Percentiles rank a stretch among this genome's conserved stretches.
These are phyloP conservation scores for Cynoglossus semilaevis DNA, from an alignment of 2,113 vertebrate species.

Conservation along the genomic window DNA sequence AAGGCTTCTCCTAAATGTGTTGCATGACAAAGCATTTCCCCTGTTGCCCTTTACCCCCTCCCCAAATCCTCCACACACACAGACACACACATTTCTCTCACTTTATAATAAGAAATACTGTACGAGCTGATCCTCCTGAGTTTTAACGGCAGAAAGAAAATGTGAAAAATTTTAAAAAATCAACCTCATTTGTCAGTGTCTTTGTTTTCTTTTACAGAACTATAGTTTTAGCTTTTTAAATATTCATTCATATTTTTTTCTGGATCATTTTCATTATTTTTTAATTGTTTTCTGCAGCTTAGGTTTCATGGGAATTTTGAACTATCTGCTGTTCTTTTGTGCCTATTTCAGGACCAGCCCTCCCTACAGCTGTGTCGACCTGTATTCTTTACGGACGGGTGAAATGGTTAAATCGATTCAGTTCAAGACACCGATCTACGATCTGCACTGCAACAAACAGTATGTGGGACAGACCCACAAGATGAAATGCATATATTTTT, in stretches of 20 bases:
- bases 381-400: slow-evolving; percentile 91
- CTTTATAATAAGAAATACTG: slow-evolving; percentile 34
- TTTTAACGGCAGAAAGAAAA: not conserved
- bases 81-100: slow-evolving; percentile 24
- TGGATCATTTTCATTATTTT: too few species aligned
- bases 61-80: too few species aligned
- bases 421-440: slow-evolving; percentile 98
- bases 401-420: slow-evolving; percentile 99
- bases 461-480: slow-evolving; percentile 49
- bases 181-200: too few species aligned
- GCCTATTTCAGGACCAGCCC: slow-evolving; percentile 88
- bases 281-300: too few species aligned
- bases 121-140: slow-evolving; percentile 6
- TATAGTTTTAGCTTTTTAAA: too few species aligned
- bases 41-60: slow-evolving; percentile 24
- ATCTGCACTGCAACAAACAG: slow-evolving; percentile 95
- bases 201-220: too few species aligned
- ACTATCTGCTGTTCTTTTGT: too few species aligned
- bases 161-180: too few species aligned
- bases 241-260: too few species aligned
- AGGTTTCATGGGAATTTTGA: too few species aligned
- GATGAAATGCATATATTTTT: not conserved
- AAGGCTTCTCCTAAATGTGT: slow-evolving; percentile 52
- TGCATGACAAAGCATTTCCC: slow-evolving; percentile 63
- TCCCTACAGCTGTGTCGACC: slow-evolving; percentile 93